phyloP scores from a whole-genome alignment of 2,888 invertebrate species.

The Anagyrus pseudococci region DNA sequence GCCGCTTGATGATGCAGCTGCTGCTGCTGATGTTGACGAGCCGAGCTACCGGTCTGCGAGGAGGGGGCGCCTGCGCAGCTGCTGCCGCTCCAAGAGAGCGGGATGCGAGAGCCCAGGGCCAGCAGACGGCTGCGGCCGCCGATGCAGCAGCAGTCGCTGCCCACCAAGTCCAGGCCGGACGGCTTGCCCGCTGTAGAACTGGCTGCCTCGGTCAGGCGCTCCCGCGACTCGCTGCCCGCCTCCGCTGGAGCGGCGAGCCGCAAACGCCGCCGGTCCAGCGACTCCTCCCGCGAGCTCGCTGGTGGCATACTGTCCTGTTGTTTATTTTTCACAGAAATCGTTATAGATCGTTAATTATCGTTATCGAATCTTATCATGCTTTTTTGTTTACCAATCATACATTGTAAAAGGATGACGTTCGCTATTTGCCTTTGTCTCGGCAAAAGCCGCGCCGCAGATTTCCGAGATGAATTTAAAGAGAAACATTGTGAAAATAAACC shows the following conservation, averaged over 20 bases:
- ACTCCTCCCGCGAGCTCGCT: conserved; percentile 42
- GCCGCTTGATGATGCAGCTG: conserved; percentile 36
- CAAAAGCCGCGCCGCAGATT: no score
- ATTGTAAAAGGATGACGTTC: no score
- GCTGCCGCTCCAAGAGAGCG: conserved; percentile 30
- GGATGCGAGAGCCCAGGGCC: conserved; percentile 33
- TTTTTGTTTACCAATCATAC: no score
- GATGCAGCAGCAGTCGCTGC: conserved; percentile 54
- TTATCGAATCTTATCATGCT: no score
- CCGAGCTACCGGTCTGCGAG: no score
- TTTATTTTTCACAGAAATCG: no score
- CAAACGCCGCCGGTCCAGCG: conserved; percentile 45
- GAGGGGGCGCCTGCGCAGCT: conserved; percentile 26
- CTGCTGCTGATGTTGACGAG: conserved; percentile 29
- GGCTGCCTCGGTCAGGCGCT: conserved; percentile 44
- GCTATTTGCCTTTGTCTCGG: no score
- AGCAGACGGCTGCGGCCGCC: conserved; percentile 46
- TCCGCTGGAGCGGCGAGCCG: conserved; percentile 40
- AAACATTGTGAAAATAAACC: no score
- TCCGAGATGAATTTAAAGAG: no score
- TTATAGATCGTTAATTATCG: no score
- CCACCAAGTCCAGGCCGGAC: conserved; percentile 41
- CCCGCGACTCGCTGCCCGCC: conserved; percentile 50
- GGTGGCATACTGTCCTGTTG: conserved; percentile 53
- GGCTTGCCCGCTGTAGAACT: conserved; percentile 22